phyloP scores from a whole-genome alignment of 2,113 vertebrate species.

The Leptobrachium leishanense region DNA sequence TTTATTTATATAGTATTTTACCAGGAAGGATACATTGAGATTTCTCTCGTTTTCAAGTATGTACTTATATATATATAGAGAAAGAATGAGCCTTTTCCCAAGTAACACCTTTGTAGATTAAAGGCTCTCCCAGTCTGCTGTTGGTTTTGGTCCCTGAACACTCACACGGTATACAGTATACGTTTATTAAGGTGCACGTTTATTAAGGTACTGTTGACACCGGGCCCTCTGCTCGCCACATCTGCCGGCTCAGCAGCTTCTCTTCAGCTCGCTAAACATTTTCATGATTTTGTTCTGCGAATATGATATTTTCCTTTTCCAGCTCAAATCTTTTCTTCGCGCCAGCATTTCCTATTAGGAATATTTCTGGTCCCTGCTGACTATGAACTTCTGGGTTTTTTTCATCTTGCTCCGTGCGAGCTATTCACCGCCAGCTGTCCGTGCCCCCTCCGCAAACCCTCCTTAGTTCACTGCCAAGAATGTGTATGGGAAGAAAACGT shows the following conservation, averaged over 20 bases:
- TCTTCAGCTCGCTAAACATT: constrained; percentile 48
- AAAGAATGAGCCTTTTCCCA: too few relatives aligned
- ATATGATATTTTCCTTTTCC: constrained; percentile 42
- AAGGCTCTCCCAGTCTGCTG: too few relatives aligned
- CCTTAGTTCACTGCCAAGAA: constrained; percentile 14
- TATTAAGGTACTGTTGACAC: constrained; percentile 53
- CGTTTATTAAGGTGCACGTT: too few relatives aligned
- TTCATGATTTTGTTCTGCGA: constrained; percentile 14
- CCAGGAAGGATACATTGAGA: too few relatives aligned
- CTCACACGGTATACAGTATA: too few relatives aligned
- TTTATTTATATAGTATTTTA: too few relatives aligned
- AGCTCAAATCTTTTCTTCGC: constrained; percentile 48
- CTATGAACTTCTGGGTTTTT: constrained; percentile 17
- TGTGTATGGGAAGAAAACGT: not conserved
- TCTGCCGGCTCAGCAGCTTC: constrained; percentile 55
- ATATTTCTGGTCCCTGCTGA: constrained; percentile 41
- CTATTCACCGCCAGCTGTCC: constrained; percentile 30
- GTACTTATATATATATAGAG: too few relatives aligned
- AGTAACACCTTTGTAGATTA: too few relatives aligned
- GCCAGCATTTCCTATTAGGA: constrained; percentile 47
- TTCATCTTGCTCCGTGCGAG: constrained; percentile 42
- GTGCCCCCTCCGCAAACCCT: constrained; percentile 21
- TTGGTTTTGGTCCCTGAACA: too few relatives aligned
- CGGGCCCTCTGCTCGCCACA: constrained; percentile 57
- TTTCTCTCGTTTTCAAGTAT: too few relatives aligned